Base-by-base conservation (phyloP, 2,797 vertebrate species). In the Adelosebastes latens region DNA sequence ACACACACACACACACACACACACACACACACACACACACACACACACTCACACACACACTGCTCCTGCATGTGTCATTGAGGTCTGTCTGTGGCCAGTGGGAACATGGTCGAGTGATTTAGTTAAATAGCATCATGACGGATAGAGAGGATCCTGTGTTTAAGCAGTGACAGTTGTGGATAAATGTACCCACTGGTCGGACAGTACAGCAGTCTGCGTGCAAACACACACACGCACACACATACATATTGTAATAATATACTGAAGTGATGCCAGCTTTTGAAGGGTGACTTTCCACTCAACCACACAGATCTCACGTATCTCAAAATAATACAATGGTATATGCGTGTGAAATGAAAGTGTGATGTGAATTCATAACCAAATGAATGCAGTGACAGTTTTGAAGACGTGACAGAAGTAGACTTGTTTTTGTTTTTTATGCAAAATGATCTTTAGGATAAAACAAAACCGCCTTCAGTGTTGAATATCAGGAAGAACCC, bases 1-100 rank as follows among this genome's bases (percentile, higher is more conserved):
- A n/a, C n/a, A n/a, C n/a, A n/a, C n/a, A n/a, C n/a, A n/a, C 24
- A 18, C 25, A 27, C 25, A 27, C 25, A 18, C 42, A 49, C 42
- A 46, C 42, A 46, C 42, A 18, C 42, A 46, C 42, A 46, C 42
- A 46, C 42, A 46, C 42, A 46, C 39, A 39, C 36, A 39, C 36
- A 36, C 34, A 36, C 52, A 55, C 52, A 22, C 52, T 12, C 32
- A 31, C 39, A 24, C 64, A 70, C 58, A 14, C 29, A 20, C 25
- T 27, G 27, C 46, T 81, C 18, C 62, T 61, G 32, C 32, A 8
- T 58, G 31, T 85, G 25, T 53, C 56, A 11, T 4, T 83, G 75
- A 64, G 79, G 79, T 72, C 27, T 72, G 71, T 31, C 66, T 85
- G 74, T 20, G 77, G 79, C 46, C 12, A 9, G 46, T 46, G 22